Evolutionary conservation across 1,140 invertebrate genomes (phyloP).

Genomic region (Pseudomyrmex cubaensis): DNA sequence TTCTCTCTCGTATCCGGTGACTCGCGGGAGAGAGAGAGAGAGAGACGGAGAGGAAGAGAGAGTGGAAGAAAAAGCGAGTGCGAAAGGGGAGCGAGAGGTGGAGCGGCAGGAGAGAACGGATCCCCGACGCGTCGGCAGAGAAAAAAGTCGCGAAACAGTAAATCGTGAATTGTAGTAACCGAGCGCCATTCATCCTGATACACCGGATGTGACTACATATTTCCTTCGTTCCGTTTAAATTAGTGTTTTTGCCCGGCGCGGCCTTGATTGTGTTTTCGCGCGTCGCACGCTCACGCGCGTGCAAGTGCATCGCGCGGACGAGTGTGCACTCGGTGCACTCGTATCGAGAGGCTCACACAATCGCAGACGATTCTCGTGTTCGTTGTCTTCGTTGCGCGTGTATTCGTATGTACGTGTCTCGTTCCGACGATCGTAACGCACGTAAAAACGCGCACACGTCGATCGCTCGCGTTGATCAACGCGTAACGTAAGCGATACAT

Average conservation of each 20-base stretch:
- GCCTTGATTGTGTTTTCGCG: constrained; percentile 75
- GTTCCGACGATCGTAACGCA: constrained; percentile 41
- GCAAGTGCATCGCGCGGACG: constrained; percentile 28
- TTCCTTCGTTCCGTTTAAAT: constrained; percentile 83
- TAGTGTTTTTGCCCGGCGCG: constrained; percentile 77
- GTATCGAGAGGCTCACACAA: constrained; percentile 36
- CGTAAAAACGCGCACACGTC: constrained; percentile 55
- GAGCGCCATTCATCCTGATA: constrained; percentile 80
- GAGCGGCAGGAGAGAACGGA: constrained; percentile 53
- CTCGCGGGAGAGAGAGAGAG: constrained; percentile 19
- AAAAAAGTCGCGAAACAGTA: constrained; percentile 77
- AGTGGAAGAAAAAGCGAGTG: not conserved
- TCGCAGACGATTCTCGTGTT: constrained; percentile 21
- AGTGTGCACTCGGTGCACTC: not conserved
- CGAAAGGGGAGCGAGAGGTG: not conserved
- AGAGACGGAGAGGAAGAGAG: constrained; percentile 7
- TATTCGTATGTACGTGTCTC: not conserved
- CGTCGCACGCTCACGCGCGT: constrained; percentile 20
- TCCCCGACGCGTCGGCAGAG: constrained; percentile 49
- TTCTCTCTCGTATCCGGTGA: constrained; percentile 4
- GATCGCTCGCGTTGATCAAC: constrained; percentile 71
- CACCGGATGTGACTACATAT: constrained; percentile 82
- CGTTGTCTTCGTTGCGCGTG: constrained; percentile 1
- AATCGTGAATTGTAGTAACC: constrained; percentile 79
- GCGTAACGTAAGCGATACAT: constrained; percentile 81